phyloP scores from a whole-genome alignment of 2,797 vertebrate species.

The Artibeus jamaicensis region DNA sequence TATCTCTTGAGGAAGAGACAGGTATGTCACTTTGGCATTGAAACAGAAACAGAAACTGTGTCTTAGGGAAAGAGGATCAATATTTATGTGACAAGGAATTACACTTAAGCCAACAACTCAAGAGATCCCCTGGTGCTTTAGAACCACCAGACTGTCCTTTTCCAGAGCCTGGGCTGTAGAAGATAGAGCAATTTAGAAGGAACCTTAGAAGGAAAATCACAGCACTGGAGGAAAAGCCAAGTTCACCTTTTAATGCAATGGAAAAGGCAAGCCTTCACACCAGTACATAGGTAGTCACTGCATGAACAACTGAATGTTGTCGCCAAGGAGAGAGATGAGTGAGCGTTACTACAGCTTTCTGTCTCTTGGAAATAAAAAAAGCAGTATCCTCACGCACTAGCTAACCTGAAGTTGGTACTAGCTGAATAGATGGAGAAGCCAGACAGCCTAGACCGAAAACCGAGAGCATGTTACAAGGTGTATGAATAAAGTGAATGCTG shows the following conservation, averaged over 20 bases:
- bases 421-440: neutral
- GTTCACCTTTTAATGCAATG: neutral
- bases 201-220: neutral
- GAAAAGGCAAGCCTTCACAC: neutral
- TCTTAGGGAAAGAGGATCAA: conserved; percentile 84
- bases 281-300: neutral
- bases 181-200: neutral
- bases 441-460: neutral
- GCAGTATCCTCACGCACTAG: neutral
- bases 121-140: neutral
- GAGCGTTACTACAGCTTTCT: neutral
- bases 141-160: neutral
- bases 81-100: neutral
- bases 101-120: neutral
- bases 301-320: neutral
- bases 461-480: neutral
- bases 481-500: neutral
- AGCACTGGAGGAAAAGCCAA: neutral
- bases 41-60: conserved; percentile 93
- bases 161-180: neutral
- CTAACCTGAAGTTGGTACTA: neutral
- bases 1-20: conserved; percentile 93
- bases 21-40: conserved; percentile 91
- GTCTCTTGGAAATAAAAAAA: neutral
- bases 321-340: neutral